Conservation (phyloP, 2,113 vertebrate genomes). For the pig (Sus scrofa) region DNA sequence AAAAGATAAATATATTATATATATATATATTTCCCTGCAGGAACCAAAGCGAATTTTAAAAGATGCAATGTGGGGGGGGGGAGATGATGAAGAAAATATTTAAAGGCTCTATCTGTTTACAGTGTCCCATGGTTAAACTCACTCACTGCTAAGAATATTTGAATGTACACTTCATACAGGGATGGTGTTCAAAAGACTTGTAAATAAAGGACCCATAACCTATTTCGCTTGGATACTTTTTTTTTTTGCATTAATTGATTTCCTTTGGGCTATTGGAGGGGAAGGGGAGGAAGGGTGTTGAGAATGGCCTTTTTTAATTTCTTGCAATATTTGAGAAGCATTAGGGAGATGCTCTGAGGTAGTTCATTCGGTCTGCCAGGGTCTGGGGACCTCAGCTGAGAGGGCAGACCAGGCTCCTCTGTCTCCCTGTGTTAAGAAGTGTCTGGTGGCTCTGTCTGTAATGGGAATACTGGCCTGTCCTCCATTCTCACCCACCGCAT, state of each 20-base stretch:
- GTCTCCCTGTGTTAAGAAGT: conserved; percentile 81
- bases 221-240: conserved; percentile 83
- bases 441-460: conserved; percentile 86
- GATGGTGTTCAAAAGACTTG: conserved; percentile 89
- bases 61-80: conserved; percentile 78
- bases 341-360: conserved; percentile 72
- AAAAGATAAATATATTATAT: conserved; percentile 87
- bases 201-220: conserved; percentile 88
- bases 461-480: conserved; percentile 62
- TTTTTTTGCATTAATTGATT: conserved; percentile 59
- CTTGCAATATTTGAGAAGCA: conserved; percentile 76
- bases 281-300: not conserved
- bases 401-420: conserved; percentile 51
- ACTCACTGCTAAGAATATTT: conserved; percentile 89
- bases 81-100: conserved; percentile 87
- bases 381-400: conserved; percentile 33
- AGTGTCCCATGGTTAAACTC: conserved; percentile 87
- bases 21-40: conserved; percentile 90
- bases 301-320: conserved; percentile 76
- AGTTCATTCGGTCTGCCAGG: conserved; percentile 64
- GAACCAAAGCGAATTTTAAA: conserved; percentile 89
- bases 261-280: conserved; percentile 71
- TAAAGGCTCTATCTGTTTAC: conserved; percentile 92
- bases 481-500: conserved; percentile 74
- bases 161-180: conserved; percentile 93